A percentile compares a stretch with the other conserved stretches of the same genome.
Conservation (phyloP, 2,888 invertebrate species). For the Lagria hirta region DNA sequence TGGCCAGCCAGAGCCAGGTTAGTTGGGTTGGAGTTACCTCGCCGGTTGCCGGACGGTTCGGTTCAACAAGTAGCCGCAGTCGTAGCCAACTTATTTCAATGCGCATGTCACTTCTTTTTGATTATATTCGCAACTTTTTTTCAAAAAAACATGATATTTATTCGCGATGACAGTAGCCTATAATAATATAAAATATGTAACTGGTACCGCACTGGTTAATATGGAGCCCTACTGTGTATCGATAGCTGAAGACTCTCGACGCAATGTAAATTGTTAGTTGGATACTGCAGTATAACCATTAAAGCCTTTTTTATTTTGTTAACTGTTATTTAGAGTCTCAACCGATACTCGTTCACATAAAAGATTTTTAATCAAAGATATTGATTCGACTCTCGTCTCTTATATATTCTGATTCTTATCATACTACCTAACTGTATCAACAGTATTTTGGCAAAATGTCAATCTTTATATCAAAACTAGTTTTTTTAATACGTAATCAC, state of each 20-base stretch:
- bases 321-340: slow-evolving; percentile 12
- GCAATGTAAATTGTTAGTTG: slow-evolving; percentile 20
- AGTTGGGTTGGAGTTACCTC: slow-evolving; percentile 37
- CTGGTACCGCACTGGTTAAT: slow-evolving; percentile 19
- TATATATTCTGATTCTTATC: no score
- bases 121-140: slow-evolving; percentile 22
- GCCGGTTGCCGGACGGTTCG: slow-evolving; percentile 49
- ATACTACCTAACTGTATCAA: no score
- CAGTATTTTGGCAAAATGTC: no score
- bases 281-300: slow-evolving; percentile 11
- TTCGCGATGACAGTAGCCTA: slow-evolving; percentile 17
- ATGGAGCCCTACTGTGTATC: slow-evolving; percentile 16
- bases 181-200: slow-evolving; percentile 20
- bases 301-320: slow-evolving; percentile 14
- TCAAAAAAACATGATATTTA: slow-evolving; percentile 6
- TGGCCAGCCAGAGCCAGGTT: slow-evolving; percentile 49
- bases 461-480: no score
- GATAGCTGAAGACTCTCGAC: slow-evolving; percentile 17
- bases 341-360: slow-evolving; percentile 11
- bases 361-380: no score
- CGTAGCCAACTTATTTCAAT: slow-evolving; percentile 41
- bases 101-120: slow-evolving; percentile 48
- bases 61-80: slow-evolving; percentile 50
- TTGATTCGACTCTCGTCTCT: no score
- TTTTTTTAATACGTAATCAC: no score